Conservation (phyloP, 2,888 invertebrate genomes). For the Trachelus stipa region DNA sequence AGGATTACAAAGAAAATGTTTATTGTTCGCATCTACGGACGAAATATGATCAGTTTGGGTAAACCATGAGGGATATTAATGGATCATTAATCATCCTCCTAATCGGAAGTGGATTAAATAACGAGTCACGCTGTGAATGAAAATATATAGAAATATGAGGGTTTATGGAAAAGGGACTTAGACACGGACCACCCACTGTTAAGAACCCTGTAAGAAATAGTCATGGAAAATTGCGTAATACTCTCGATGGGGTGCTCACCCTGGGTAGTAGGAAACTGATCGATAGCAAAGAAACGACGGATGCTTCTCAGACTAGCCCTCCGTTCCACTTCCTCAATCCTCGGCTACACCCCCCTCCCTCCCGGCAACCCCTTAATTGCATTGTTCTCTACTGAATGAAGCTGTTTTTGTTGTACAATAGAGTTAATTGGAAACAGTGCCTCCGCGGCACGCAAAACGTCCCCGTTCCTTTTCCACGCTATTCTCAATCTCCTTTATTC, state of each 20-base stretch:
- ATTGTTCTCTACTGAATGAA: conserved; percentile 44
- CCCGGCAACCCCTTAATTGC: conserved; percentile 39
- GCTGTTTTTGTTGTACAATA: conserved; percentile 42
- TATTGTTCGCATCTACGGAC: background rate
- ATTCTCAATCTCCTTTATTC: background rate
- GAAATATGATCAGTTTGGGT: background rate
- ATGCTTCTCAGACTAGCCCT: conserved; percentile 41
- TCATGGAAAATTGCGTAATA: background rate
- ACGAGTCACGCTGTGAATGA: background rate
- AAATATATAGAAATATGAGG: background rate
- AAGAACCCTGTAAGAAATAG: background rate
- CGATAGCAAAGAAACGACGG: conserved; percentile 45
- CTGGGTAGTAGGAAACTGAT: conserved; percentile 27
- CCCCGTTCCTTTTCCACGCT: conserved; percentile 27
- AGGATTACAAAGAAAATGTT: background rate
- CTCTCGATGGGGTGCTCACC: background rate
- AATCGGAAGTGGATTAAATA: background rate
- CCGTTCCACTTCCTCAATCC: conserved; percentile 29
- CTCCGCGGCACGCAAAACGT: conserved; percentile 28
- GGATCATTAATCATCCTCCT: background rate
- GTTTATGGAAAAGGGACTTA: background rate
- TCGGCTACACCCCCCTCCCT: conserved; percentile 31
- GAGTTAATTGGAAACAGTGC: conserved; percentile 39
- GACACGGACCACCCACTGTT: background rate
- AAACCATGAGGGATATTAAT: background rate